These are phyloP conservation scores for Sarcophaga subvicina DNA, from an alignment of 2,888 invertebrate genomes.

Conservation along the genomic window DNA sequence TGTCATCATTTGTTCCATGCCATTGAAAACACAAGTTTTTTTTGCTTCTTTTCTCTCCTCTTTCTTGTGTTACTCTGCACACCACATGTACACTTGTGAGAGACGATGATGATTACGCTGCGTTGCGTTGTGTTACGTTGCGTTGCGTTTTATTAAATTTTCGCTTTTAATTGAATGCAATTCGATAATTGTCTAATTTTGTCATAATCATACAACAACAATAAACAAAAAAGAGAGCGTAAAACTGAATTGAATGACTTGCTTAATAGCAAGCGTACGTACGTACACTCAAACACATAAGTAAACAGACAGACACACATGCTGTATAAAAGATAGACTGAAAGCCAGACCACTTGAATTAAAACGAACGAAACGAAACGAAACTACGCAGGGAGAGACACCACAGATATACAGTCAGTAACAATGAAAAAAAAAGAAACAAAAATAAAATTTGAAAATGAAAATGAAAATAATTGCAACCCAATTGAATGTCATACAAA, in stretches of 20 bases:
- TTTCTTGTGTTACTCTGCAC: too few species aligned
- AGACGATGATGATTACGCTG: constrained; percentile 18
- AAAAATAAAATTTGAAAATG: background rate
- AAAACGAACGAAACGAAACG: background rate
- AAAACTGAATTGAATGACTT: too few species aligned
- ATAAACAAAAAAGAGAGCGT: too few species aligned
- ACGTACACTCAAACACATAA: too few species aligned
- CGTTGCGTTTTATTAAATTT: constrained; percentile 47
- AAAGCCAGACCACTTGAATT: constrained; percentile 28
- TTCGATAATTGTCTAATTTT: constrained; percentile 68
- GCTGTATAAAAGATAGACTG: background rate
- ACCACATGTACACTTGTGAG: too few species aligned
- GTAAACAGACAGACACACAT: background rate
- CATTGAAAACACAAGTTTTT: too few species aligned
- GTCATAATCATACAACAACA: constrained; percentile 53
- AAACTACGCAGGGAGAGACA: background rate
- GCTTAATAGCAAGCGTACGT: too few species aligned
- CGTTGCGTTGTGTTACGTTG: too few species aligned
- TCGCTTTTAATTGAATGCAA: constrained; percentile 69
- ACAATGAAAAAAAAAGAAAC: background rate
- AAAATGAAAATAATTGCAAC: constrained; percentile 58
- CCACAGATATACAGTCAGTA: too few species aligned
- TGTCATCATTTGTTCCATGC: too few species aligned
- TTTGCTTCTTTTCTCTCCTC: too few species aligned
- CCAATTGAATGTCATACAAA: constrained; percentile 62